A percentile compares a stretch with the other conserved stretches of the same genome.
Evolutionary conservation across 2,797 vertebrate genomes (phyloP).

Genomic region (Acipenser transmontanus): DNA sequence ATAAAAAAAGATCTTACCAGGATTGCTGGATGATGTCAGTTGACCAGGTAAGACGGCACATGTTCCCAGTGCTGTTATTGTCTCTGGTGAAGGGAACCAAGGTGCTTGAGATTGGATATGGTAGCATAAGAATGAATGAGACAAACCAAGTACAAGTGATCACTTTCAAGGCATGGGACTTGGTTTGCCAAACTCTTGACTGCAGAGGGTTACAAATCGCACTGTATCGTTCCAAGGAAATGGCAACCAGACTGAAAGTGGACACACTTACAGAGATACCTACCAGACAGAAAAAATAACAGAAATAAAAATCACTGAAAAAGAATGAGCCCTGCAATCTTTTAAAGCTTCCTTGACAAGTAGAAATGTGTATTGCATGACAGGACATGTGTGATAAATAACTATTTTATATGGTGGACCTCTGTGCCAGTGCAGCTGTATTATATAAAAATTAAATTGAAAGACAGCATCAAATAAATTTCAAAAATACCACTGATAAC

Average conservation of each 20-base stretch:
- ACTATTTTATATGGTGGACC: too few species aligned
- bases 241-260: constrained; percentile 93
- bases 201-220: constrained; percentile 93
- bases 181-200: constrained; percentile 94
- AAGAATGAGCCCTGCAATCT: not conserved
- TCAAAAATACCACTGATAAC: too few species aligned
- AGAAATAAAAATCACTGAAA: constrained; percentile 16
- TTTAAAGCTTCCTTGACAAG: too few species aligned
- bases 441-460: too few species aligned
- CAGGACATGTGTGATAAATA: too few species aligned
- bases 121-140: constrained; percentile 86
- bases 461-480: too few species aligned
- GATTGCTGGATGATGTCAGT: constrained; percentile 77
- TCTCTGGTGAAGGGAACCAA: constrained; percentile 78
- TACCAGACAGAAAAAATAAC: constrained; percentile 30
- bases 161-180: constrained; percentile 88
- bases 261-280: constrained; percentile 92
- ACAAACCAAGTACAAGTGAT: constrained; percentile 85
- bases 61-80: constrained; percentile 85
- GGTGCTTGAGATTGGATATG: constrained; percentile 87
- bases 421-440: too few species aligned
- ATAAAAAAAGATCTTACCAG: constrained; percentile 66
- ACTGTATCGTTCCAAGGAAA: constrained; percentile 92
- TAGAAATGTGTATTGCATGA: too few species aligned
- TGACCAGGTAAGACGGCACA: constrained; percentile 87